Conservation (phyloP, 2,797 vertebrate genomes). For the Phoxinus dragarum region DNA sequence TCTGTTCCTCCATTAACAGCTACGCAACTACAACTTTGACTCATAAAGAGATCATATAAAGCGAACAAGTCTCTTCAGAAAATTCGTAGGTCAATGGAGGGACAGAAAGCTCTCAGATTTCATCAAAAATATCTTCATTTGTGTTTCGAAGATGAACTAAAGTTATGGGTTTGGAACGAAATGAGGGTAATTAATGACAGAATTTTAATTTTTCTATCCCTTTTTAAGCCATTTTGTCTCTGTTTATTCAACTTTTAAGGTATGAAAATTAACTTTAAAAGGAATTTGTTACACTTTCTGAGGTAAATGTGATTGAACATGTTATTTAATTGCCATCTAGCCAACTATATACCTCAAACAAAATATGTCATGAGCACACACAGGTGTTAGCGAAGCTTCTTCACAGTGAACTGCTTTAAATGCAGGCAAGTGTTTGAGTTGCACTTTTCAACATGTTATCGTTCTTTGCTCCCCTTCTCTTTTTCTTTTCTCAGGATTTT, state of each 20-base stretch:
- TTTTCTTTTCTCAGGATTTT: slow-evolving; percentile 60
- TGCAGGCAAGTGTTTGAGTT: slow-evolving; percentile 73
- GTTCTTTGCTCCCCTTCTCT: slow-evolving; percentile 50
- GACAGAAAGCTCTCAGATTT: too few relatives aligned
- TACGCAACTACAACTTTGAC: background rate
- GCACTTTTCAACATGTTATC: slow-evolving; percentile 65
- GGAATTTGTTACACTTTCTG: background rate
- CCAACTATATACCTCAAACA: slow-evolving; percentile 46
- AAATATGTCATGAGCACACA: slow-evolving; percentile 56
- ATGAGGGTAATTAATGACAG: too few relatives aligned
- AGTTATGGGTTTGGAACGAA: too few relatives aligned
- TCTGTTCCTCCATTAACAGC: background rate
- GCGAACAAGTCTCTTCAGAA: too few relatives aligned
- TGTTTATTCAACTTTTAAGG: background rate
- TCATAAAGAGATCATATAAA: too few relatives aligned
- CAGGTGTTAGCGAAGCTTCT: slow-evolving; percentile 71
- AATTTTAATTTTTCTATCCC: too few relatives aligned
- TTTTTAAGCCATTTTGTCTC: background rate
- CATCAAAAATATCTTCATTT: too few relatives aligned
- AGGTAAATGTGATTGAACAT: slow-evolving; percentile 35
- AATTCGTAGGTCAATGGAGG: too few relatives aligned
- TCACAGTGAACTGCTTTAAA: slow-evolving; percentile 62
- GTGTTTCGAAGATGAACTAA: too few relatives aligned
- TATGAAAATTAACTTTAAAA: background rate
- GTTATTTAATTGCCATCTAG: background rate